Evolutionary conservation across 2,888 invertebrate species (phyloP).

Genomic region (Eupithecia insigniata): DNA sequence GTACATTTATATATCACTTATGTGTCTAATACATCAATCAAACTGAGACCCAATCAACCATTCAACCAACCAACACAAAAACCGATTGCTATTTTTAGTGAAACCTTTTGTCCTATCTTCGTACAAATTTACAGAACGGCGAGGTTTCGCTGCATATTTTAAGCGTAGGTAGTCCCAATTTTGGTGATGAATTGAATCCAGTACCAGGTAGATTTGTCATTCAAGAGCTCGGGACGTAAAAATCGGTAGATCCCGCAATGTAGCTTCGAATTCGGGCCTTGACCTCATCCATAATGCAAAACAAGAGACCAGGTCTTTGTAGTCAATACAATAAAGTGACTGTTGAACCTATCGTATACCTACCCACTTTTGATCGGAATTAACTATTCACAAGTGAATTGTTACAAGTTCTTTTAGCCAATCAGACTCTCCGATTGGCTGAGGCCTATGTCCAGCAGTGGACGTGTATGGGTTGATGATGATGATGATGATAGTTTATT

Average conservation of each 20-base stretch:
- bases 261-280: conserved; percentile 66
- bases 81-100: background rate
- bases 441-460: too few relatives aligned
- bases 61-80: background rate
- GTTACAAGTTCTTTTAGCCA: background rate
- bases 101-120: background rate
- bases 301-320: conserved; percentile 54
- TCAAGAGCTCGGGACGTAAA: conserved; percentile 39
- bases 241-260: conserved; percentile 53
- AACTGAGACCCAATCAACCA: background rate
- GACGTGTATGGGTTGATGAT: too few relatives aligned
- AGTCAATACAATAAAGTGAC: conserved; percentile 52
- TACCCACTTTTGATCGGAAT: background rate
- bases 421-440: background rate
- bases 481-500: too few relatives aligned
- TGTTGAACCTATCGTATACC: conserved; percentile 38
- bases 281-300: conserved; percentile 78
- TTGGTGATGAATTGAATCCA: conserved; percentile 15
- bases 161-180: conserved; percentile 12
- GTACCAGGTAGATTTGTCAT: conserved; percentile 27
- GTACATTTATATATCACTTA: too few relatives aligned
- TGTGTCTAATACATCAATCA: too few relatives aligned
- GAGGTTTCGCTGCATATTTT: conserved; percentile 10
- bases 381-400: background rate
- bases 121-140: background rate